These are phyloP conservation scores for Ochlodes sylvanus DNA, from an alignment of 2,888 invertebrate species.

Conservation along the genomic window DNA sequence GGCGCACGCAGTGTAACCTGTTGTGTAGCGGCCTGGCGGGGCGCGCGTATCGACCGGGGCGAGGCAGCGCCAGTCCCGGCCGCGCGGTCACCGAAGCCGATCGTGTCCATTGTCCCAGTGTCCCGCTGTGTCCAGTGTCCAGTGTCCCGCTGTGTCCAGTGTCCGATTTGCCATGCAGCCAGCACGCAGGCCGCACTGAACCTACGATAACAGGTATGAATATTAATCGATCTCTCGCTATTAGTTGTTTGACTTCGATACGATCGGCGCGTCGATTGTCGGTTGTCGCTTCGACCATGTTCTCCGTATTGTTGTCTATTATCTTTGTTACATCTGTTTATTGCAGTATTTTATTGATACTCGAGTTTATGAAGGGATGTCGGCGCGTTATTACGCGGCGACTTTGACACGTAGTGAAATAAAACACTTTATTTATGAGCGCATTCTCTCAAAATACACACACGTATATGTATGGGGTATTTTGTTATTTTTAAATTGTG, in stretches of 20 bases:
- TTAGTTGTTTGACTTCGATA: too few species aligned
- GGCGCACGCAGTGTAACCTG: slow-evolving; percentile 80
- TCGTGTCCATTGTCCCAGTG: slow-evolving; percentile 43
- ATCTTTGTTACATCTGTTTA: slow-evolving; percentile 25
- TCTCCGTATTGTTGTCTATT: slow-evolving; percentile 22
- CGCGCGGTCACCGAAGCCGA: slow-evolving; percentile 47
- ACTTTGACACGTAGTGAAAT: background rate
- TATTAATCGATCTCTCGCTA: background rate
- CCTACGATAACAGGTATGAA: slow-evolving; percentile 63
- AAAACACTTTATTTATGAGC: background rate
- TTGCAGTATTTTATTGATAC: slow-evolving; percentile 27
- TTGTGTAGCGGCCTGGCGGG: slow-evolving; percentile 57
- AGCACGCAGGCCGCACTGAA: slow-evolving; percentile 64
- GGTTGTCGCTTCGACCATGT: slow-evolving; percentile 1
- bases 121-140: slow-evolving; percentile 43
- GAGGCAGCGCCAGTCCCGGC: slow-evolving; percentile 59
- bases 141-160: slow-evolving; percentile 39
- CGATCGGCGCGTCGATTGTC: too few species aligned
- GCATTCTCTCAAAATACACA: background rate
- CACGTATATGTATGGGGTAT: background rate
- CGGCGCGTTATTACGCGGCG: background rate
- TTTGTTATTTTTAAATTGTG: background rate
- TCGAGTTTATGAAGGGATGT: slow-evolving; percentile 23
- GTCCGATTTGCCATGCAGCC: slow-evolving; percentile 60
- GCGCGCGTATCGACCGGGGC: slow-evolving; percentile 70